phyloP scores from a whole-genome alignment of 35 echinoderm and acorn worm species.

The Nesometra sesokonis region DNA sequence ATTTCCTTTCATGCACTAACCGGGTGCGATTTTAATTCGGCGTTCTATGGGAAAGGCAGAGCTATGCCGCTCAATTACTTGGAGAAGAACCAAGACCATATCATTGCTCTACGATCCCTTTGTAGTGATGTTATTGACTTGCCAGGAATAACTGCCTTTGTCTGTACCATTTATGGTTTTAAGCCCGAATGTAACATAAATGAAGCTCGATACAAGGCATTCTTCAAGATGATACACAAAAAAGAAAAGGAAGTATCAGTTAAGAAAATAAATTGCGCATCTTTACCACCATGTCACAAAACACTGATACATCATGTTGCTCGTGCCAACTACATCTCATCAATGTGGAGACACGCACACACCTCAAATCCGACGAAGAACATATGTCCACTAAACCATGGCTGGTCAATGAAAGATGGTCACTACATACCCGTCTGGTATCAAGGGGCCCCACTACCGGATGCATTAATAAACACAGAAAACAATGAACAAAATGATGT shows the following conservation, averaged over 20 bases:
- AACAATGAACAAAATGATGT: no score
- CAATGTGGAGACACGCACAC: background rate
- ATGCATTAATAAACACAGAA: no score
- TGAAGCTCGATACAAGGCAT: constrained; percentile 27
- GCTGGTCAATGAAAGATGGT: no score
- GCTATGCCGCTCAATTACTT: constrained; percentile 9
- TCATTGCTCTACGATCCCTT: constrained; percentile 17
- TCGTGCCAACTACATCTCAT: background rate
- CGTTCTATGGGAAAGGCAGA: constrained; percentile 41
- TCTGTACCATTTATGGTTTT: constrained; percentile 34
- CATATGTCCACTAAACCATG: background rate
- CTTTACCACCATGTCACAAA: background rate
- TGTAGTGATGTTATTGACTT: constrained; percentile 9
- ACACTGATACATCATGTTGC: no score
- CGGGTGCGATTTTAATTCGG: constrained; percentile 43
- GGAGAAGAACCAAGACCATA: constrained; percentile 1
- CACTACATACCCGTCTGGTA: no score
- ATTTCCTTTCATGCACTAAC: constrained; percentile 19
- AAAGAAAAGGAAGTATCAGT: background rate
- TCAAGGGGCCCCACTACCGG: no score
- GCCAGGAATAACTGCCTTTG: constrained; percentile 12
- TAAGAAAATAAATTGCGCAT: constrained; percentile 3
- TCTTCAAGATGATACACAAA: constrained; percentile 12
- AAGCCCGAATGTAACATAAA: constrained; percentile 25
- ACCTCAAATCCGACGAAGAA: background rate